Conservation (phyloP, 2,113 vertebrate species). For the Pelvicachromis taeniatus region DNA sequence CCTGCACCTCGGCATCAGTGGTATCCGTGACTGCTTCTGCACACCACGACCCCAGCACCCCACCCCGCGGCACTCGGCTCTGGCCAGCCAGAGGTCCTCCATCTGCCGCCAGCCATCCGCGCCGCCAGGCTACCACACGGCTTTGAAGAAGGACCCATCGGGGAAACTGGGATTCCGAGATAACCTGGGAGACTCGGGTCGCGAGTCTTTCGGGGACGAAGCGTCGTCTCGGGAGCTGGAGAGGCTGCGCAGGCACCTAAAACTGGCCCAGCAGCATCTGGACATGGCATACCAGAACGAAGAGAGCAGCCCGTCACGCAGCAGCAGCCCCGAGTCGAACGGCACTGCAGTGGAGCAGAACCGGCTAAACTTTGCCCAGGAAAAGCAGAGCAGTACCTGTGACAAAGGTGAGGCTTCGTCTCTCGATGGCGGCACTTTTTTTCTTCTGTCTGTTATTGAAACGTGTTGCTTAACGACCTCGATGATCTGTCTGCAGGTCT, state of each 20-base stretch:
- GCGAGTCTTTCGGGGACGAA: constrained; percentile 71
- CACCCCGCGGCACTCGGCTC: constrained; percentile 41
- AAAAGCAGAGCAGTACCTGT: constrained; percentile 78
- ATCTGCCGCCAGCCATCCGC: constrained; percentile 73
- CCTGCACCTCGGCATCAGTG: constrained; percentile 82
- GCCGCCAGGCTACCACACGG: constrained; percentile 82
- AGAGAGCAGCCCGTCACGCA: constrained; percentile 77
- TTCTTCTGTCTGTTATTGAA: not conserved
- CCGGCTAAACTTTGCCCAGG: constrained; percentile 86
- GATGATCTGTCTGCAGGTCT: constrained; percentile 52
- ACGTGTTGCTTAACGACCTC: not conserved
- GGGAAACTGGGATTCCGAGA: constrained; percentile 72
- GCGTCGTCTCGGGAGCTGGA: constrained; percentile 73
- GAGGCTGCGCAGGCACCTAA: constrained; percentile 77
- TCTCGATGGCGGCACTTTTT: not conserved
- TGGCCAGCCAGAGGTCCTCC: constrained; percentile 70
- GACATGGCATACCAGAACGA: constrained; percentile 80
- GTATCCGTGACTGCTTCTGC: constrained; percentile 79
- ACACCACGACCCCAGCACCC: not conserved
- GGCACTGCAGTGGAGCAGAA: constrained; percentile 85
- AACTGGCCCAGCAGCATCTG: constrained; percentile 84
- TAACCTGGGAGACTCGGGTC: constrained; percentile 68
- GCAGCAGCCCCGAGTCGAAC: constrained; percentile 87
- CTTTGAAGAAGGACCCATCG: constrained; percentile 74
- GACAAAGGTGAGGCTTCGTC: constrained; percentile 71